phyloP scores from a whole-genome alignment of 2,888 invertebrate genomes.

The Papilio protenor region DNA sequence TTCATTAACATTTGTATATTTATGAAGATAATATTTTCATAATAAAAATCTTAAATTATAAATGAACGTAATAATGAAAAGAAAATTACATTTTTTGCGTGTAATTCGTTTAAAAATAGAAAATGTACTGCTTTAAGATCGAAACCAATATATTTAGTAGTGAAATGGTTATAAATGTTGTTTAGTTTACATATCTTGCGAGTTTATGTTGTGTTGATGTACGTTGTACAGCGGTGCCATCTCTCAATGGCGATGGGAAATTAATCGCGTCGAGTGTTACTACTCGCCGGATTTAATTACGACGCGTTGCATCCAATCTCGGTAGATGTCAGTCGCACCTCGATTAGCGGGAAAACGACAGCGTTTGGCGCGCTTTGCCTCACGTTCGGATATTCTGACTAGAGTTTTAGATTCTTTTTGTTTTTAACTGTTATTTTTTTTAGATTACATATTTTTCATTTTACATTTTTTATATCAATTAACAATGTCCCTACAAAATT shows the following conservation, averaged over 20 bases:
- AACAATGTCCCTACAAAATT: background rate
- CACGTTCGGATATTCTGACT: background rate
- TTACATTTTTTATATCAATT: background rate
- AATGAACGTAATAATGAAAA: background rate
- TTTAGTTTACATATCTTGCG: slow-evolving; percentile 4
- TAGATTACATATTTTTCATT: background rate
- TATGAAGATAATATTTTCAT: background rate
- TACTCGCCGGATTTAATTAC: slow-evolving; percentile 37
- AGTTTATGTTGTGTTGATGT: slow-evolving; percentile 16
- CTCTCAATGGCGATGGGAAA: slow-evolving; percentile 41
- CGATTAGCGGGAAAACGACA: background rate
- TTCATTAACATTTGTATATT: background rate
- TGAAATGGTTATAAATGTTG: background rate
- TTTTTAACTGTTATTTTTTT: background rate
- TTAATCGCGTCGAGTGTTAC: slow-evolving; percentile 20
- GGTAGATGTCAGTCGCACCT: slow-evolving; percentile 45
- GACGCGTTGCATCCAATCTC: slow-evolving; percentile 35
- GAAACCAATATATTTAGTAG: background rate
- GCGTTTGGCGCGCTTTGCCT: background rate
- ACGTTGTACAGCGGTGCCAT: slow-evolving; percentile 37
- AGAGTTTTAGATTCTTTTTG: background rate
- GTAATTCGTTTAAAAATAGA: background rate
- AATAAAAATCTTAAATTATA: background rate
- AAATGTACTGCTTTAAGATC: background rate
- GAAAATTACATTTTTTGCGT: too few species aligned